These are phyloP conservation scores for Drosophila repleta DNA, from an alignment of 1,140 invertebrate genomes.

Conservation along the genomic window DNA sequence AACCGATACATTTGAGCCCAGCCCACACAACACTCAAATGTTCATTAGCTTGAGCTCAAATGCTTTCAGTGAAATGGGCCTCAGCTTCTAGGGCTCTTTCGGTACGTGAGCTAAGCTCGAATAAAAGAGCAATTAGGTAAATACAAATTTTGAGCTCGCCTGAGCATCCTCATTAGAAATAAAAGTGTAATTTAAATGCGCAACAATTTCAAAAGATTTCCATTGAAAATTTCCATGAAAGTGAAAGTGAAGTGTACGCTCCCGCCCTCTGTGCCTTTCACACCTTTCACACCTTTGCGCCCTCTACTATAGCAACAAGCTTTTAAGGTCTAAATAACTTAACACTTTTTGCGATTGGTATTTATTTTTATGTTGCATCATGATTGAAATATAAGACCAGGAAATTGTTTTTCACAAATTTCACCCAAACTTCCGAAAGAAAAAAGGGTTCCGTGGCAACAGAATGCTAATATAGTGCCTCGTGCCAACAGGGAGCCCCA, in stretches of 20 bases:
- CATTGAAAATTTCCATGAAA: slow-evolving; percentile 24
- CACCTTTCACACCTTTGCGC: neutral
- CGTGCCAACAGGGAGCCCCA: neutral
- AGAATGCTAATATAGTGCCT: neutral
- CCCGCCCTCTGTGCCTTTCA: neutral
- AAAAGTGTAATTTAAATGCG: slow-evolving; percentile 34
- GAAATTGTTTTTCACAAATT: slow-evolving; percentile 24
- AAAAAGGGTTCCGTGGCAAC: too few species aligned
- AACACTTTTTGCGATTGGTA: slow-evolving; percentile 3
- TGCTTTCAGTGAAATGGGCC: slow-evolving; percentile 1
- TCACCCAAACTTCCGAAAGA: slow-evolving; percentile 1
- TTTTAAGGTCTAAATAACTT: slow-evolving; percentile 11
- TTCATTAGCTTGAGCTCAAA: neutral
- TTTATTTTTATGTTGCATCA: slow-evolving; percentile 24
- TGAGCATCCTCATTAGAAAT: slow-evolving; percentile 31
- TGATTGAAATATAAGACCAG: slow-evolving; percentile 36
- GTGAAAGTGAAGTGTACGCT: neutral
- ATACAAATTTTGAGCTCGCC: slow-evolving; percentile 16
- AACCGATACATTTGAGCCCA: neutral
- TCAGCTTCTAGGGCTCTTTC: neutral
- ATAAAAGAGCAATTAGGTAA: slow-evolving; percentile 61
- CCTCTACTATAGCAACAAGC: slow-evolving; percentile 21
- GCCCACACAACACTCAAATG: neutral
- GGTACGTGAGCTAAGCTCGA: slow-evolving; percentile 12
- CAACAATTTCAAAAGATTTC: slow-evolving; percentile 47